These are phyloP conservation scores for Drosophila ogumai DNA, from an alignment of 1,140 invertebrate genomes.

Conservation along the genomic window DNA sequence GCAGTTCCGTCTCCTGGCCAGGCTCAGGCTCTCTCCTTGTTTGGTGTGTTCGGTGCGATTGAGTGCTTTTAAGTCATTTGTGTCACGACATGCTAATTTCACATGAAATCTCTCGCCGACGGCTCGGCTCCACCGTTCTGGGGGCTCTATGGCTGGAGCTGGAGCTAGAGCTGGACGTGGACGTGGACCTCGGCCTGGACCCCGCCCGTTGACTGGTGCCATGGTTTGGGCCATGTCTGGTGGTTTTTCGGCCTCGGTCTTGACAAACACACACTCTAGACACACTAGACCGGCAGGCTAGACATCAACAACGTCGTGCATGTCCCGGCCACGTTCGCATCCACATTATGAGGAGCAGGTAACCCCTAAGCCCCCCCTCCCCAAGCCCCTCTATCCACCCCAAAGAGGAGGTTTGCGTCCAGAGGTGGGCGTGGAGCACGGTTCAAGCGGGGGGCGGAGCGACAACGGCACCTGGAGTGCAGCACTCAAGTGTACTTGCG, in stretches of 20 bases:
- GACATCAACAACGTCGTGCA: constrained; percentile 78
- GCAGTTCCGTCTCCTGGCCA: constrained; percentile 17
- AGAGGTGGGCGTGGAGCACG: constrained; percentile 12
- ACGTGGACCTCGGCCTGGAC: constrained; percentile 15
- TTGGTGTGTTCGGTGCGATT: constrained; percentile 68
- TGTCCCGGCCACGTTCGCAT: constrained; percentile 72
- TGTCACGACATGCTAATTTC: constrained; percentile 84
- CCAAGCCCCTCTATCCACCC: not conserved
- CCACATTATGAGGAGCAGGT: constrained; percentile 58
- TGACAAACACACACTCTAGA: constrained; percentile 58
- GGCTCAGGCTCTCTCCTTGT: constrained; percentile 25
- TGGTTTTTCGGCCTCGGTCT: constrained; percentile 70
- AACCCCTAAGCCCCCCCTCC: not conserved
- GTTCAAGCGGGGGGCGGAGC: constrained; percentile 15
- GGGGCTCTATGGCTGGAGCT: constrained; percentile 22
- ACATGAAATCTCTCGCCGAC: constrained; percentile 81
- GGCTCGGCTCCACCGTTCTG: constrained; percentile 51
- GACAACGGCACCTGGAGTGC: constrained; percentile 80
- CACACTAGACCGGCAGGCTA: constrained; percentile 62
- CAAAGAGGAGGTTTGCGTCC: not conserved
- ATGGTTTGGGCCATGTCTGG: constrained; percentile 62
- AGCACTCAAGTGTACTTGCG: constrained; percentile 83
- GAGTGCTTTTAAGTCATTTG: constrained; percentile 84
- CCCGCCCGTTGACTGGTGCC: constrained; percentile 9
- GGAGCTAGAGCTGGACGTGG: constrained; percentile 16